Percentiles rank a stretch among this genome's conserved stretches.
phyloP scores from a whole-genome alignment of 23 tunicate genomes.

The Styela clava region DNA sequence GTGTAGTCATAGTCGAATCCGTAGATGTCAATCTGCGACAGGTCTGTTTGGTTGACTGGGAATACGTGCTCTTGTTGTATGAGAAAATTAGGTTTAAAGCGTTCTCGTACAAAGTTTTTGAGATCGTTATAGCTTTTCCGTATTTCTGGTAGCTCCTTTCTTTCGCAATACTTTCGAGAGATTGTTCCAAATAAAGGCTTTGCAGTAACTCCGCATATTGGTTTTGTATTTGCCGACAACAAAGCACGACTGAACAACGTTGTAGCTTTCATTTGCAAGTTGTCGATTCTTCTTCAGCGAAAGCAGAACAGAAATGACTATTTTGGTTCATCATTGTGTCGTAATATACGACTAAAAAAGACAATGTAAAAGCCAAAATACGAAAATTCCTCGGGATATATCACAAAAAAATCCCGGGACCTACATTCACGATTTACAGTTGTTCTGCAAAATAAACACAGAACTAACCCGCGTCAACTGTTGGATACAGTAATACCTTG shows the following conservation, averaged over 20 bases:
- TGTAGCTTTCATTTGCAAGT: not conserved
- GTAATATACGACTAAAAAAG: too few relatives aligned
- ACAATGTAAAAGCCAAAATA: too few relatives aligned
- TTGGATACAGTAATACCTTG: too few relatives aligned
- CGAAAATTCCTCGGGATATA: too few relatives aligned
- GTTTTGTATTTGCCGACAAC: not conserved
- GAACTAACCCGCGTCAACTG: too few relatives aligned
- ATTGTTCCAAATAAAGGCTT: not conserved
- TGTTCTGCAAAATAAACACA: too few relatives aligned
- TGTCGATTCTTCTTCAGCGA: too few relatives aligned
- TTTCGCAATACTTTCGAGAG: not conserved
- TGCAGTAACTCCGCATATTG: not conserved
- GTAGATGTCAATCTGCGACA: conserved; percentile 44
- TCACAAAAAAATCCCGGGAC: too few relatives aligned
- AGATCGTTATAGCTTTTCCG: not conserved
- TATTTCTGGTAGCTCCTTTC: not conserved
- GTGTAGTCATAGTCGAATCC: conserved; percentile 99
- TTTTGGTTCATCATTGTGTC: not conserved
- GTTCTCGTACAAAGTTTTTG: not conserved
- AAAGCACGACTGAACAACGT: not conserved
- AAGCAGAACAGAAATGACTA: not conserved
- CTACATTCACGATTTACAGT: too few relatives aligned
- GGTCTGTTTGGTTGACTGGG: conserved; percentile 89
- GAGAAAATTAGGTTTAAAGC: conserved; percentile 4
- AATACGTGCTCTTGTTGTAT: conserved; percentile 31